Conservation (phyloP, 2,888 invertebrate species). For the Andricus curvator region DNA sequence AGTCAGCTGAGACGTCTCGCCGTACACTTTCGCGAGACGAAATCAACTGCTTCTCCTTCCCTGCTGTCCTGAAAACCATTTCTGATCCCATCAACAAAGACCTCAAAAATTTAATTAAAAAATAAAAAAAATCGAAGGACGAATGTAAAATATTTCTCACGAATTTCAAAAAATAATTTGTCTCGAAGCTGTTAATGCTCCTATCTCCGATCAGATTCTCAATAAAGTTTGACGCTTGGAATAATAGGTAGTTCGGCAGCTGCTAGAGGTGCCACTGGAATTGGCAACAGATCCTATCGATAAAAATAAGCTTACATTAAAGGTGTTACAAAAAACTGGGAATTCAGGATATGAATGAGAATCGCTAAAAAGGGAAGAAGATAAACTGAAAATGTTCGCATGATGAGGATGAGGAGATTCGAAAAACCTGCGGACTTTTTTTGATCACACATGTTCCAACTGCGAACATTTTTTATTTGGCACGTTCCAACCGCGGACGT, state of each 20-base stretch:
- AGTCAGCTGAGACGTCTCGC: conserved; percentile 72
- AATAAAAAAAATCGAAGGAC: not conserved
- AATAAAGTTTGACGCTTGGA: not conserved
- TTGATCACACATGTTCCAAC: too few relatives aligned
- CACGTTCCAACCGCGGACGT: not conserved
- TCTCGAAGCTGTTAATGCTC: not conserved
- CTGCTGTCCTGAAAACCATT: conserved; percentile 56
- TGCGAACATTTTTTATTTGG: not conserved
- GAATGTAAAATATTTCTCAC: not conserved
- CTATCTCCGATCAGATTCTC: not conserved
- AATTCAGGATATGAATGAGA: not conserved
- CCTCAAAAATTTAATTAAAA: not conserved
- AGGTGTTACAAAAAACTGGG: not conserved
- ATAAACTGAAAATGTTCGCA: not conserved
- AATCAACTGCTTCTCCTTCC: conserved; percentile 49
- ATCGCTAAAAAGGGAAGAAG: not conserved
- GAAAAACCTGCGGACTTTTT: too few relatives aligned
- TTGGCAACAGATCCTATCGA: not conserved
- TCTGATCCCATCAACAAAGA: conserved; percentile 39
- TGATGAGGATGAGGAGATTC: too few relatives aligned
- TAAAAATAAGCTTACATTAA: not conserved
- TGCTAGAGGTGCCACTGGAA: not conserved
- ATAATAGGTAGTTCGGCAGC: not conserved
- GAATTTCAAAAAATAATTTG: not conserved
- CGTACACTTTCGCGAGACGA: conserved; percentile 53